Conservation (phyloP, 2,888 invertebrate genomes). For the Hirudinaria manillensis region DNA sequence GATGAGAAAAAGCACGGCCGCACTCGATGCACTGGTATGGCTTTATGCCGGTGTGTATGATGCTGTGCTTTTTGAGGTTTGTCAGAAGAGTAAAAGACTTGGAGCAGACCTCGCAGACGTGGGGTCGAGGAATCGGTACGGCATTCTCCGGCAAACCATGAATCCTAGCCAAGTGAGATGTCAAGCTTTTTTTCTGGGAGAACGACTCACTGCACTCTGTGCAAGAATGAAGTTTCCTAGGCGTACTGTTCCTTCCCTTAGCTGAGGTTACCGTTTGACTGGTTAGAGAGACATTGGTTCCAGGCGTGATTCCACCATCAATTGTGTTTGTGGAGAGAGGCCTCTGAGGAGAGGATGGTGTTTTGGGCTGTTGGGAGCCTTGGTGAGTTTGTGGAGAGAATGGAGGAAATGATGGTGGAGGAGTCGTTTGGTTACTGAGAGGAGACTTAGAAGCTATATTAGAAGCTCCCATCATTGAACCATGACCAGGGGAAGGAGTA, state of each 20-base stretch:
- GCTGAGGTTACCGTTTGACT: background rate
- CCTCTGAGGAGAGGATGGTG: conserved; percentile 7
- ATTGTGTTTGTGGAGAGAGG: background rate
- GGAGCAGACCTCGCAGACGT: conserved; percentile 30
- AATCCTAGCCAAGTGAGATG: conserved; percentile 20
- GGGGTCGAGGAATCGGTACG: conserved; percentile 27
- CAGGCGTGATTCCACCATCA: background rate
- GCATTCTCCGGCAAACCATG: conserved; percentile 15
- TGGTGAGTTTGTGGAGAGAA: conserved; percentile 6
- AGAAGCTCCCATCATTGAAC: background rate
- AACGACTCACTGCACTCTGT: conserved; percentile 24
- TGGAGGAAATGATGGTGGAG: conserved; percentile 14
- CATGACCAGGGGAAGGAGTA: conserved; percentile 14
- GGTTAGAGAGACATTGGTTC: background rate
- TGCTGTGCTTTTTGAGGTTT: conserved; percentile 33
- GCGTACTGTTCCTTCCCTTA: conserved; percentile 11
- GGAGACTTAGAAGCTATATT: conserved; percentile 11
- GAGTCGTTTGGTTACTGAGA: conserved; percentile 12
- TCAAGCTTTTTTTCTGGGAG: conserved; percentile 26
- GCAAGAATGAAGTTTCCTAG: conserved; percentile 23
- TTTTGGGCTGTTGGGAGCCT: background rate
- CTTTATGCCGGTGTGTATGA: conserved; percentile 30
- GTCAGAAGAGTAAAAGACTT: conserved; percentile 28
- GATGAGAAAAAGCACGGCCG: conserved; percentile 26
- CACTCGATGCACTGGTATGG: conserved; percentile 30